phyloP scores from a whole-genome alignment of 1,140 invertebrate genomes.

The Papilio polytes region DNA sequence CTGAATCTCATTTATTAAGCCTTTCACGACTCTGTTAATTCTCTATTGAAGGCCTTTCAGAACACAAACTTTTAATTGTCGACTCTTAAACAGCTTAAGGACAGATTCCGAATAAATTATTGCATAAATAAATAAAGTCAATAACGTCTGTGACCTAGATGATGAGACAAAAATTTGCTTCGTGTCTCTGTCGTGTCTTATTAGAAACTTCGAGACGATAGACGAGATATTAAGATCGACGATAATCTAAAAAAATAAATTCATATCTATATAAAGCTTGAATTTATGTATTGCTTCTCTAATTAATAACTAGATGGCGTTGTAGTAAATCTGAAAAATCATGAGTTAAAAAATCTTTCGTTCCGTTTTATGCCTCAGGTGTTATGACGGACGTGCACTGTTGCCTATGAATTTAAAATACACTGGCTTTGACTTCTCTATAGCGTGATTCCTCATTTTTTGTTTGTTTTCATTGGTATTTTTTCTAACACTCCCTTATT shows the following conservation, averaged over 20 bases:
- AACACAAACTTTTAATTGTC: slow-evolving; percentile 34
- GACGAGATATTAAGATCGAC: no score
- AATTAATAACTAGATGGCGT: background rate
- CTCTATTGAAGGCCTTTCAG: slow-evolving; percentile 32
- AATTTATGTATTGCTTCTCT: background rate
- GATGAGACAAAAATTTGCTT: background rate
- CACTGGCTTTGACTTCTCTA: slow-evolving; percentile 40
- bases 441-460: background rate
- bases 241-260: background rate
- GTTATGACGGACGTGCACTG: background rate
- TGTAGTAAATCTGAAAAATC: background rate
- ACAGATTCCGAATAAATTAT: slow-evolving; percentile 28
- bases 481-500: background rate
- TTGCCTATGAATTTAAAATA: slow-evolving; percentile 13
- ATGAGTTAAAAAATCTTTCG: background rate
- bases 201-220: background rate
- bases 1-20: slow-evolving; percentile 32
- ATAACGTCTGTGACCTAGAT: background rate
- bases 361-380: background rate
- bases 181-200: background rate
- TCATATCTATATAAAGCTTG: background rate
- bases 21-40: slow-evolving; percentile 36
- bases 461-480: slow-evolving; percentile 6
- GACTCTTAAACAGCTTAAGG: slow-evolving; percentile 24
- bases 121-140: background rate